A percentile compares a stretch with the other conserved stretches of the same genome.
These are phyloP conservation scores for Drosophila ochracea DNA, from an alignment of 2,888 invertebrate genomes.

Conservation along the genomic window DNA sequence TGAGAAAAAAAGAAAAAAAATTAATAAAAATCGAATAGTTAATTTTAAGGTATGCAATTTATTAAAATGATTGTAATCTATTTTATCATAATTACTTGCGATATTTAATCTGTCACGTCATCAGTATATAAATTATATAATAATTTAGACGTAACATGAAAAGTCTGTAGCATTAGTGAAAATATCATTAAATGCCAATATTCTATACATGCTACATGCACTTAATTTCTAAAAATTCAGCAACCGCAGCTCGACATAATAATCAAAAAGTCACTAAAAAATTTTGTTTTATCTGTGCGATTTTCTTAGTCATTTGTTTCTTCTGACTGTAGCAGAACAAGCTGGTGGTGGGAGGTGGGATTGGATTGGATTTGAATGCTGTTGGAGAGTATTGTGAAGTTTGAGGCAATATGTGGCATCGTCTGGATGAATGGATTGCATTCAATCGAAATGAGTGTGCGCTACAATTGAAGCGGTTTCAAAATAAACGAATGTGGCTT, in stretches of 20 bases:
- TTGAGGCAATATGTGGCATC: constrained; percentile 13
- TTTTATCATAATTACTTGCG: background rate
- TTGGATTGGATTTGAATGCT: background rate
- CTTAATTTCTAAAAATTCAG: background rate
- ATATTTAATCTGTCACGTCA: background rate
- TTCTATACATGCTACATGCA: background rate
- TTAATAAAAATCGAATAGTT: background rate
- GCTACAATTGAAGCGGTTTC: constrained; percentile 79
- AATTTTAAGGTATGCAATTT: background rate
- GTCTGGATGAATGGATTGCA: constrained; percentile 63
- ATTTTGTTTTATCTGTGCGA: background rate
- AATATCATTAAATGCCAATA: background rate
- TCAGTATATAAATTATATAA: background rate
- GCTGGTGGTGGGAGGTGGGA: background rate
- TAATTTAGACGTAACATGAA: background rate
- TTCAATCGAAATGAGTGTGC: constrained; percentile 68
- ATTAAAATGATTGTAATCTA: background rate
- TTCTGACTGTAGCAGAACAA: background rate
- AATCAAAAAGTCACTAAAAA: background rate
- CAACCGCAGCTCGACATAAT: background rate
- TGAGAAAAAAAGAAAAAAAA: background rate
- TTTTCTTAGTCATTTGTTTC: background rate
- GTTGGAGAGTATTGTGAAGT: background rate
- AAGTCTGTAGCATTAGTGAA: background rate
- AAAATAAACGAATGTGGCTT: constrained; percentile 79